A percentile compares a stretch with the other conserved stretches of the same genome.
These are phyloP conservation scores for Oncorhynchus kisutch DNA, from an alignment of 2,113 vertebrate species.

Conservation along the genomic window DNA sequence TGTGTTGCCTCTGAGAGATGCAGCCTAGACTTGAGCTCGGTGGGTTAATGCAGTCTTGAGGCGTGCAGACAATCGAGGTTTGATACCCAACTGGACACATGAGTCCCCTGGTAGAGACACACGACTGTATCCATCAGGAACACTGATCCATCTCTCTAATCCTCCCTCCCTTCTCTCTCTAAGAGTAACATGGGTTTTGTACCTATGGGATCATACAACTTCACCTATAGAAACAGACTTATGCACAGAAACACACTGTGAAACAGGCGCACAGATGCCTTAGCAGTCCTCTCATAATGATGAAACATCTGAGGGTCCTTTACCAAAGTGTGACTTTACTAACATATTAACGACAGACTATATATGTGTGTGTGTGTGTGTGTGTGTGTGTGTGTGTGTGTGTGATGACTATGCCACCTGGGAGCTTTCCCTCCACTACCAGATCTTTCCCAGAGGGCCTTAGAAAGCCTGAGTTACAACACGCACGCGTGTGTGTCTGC, in stretches of 20 bases:
- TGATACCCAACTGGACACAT: too few relatives aligned
- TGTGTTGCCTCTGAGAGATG: too few relatives aligned
- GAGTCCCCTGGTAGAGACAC: too few relatives aligned
- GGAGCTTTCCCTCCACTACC: slow-evolving; percentile 51
- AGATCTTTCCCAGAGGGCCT: slow-evolving; percentile 27
- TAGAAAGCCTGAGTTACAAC: slow-evolving; percentile 6
- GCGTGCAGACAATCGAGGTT: too few relatives aligned
- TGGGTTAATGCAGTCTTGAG: too few relatives aligned
- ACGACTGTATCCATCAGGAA: too few relatives aligned
- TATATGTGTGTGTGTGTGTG: slow-evolving; percentile 15
- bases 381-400: slow-evolving; percentile 29
- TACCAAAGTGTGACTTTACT: slow-evolving; percentile 70
- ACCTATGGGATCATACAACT: too few relatives aligned
- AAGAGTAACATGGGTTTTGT: too few relatives aligned
- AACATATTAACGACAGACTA: slow-evolving; percentile 48
- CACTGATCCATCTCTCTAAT: neutral
- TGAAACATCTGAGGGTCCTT: slow-evolving; percentile 64
- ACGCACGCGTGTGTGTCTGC: neutral
- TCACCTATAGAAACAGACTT: neutral
- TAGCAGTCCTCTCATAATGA: slow-evolving; percentile 54
- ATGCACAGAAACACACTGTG: neutral
- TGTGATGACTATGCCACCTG: slow-evolving; percentile 55
- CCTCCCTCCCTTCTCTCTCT: neutral
- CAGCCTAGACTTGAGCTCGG: too few relatives aligned
- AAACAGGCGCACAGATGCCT: slow-evolving; percentile 31